Evolutionary conservation across 2,888 invertebrate genomes (phyloP), one percentile per base, ranked within the genome.

Genomic region (Folsomia candida): DNA sequence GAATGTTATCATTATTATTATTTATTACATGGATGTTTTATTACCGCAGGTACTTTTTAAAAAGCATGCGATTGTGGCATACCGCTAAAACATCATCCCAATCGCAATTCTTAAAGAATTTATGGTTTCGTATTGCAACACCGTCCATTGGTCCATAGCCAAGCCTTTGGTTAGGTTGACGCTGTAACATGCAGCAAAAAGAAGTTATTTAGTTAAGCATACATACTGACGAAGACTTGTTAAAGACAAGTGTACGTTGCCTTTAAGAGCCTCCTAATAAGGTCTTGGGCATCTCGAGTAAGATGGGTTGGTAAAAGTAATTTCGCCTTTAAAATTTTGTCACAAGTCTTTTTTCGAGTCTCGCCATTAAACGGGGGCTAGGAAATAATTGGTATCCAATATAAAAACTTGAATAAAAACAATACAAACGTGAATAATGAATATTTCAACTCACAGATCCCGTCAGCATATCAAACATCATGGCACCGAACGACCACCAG

Each of bases 381-480:
- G 75, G 70, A 67, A 29, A 59, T 65, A 20, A 64, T 54, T 27
- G 26, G 58, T 24, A 68, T 51, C n/a, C n/a, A 66, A 51, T 20
- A 20, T 27, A 20, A 54, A 29, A 11, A 67, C 14, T 24, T 24
- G 28, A n/a, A 2, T 20, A 47, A 47, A n/a, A 47, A 14, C 4
- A 47, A n/a, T 20, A 20, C 25, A 54, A 65, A 59, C 6, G 6
- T 11, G 57, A 6, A 25, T 59, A 6, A 20, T 24, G 24, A 6
- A 11, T 18, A 3, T 9, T 3, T 59, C 25, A 24, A 63, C 88
- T 85, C 86, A 93, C 93, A 86, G 93, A 92, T 81, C 97, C 97
- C 80, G 97, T 97, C 74, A 98, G 87, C 99, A 99, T 99, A 82
- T 99, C 99, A 84, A 92, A 99, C 92, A 95, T 94, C 75, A 99